Evolutionary conservation across 2,113 vertebrate genomes (phyloP).

Genomic region (Bubalus kerabau): DNA sequence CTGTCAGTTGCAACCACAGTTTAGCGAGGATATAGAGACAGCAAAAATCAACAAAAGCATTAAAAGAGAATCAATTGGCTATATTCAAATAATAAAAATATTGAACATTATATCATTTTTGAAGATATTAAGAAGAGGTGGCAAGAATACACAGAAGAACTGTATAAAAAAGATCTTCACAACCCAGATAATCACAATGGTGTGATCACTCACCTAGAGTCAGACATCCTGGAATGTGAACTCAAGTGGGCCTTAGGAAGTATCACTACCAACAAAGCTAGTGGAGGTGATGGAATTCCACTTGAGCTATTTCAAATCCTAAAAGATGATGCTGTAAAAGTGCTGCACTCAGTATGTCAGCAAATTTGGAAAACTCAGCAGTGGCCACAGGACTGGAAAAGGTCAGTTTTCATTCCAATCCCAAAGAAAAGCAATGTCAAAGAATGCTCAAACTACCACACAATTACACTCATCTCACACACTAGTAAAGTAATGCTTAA

Average conservation of each 20-base stretch:
- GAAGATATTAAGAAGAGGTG: background rate
- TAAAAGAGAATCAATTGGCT: background rate
- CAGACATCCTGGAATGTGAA: no score
- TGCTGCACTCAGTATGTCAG: background rate
- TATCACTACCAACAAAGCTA: background rate
- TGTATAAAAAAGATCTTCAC: background rate
- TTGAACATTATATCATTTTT: background rate
- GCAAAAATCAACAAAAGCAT: background rate
- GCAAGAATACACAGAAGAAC: background rate
- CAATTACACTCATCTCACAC: background rate
- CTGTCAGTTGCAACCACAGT: background rate
- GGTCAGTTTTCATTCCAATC: background rate
- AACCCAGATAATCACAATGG: background rate
- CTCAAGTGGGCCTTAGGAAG: background rate
- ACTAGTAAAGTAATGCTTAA: background rate
- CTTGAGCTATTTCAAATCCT: background rate
- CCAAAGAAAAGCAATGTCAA: background rate
- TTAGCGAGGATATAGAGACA: background rate
- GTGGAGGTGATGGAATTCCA: background rate
- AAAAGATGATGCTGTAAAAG: background rate
- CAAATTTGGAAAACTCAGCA: background rate
- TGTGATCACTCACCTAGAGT: no score
- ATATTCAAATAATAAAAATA: background rate
- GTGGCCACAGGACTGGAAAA: background rate
- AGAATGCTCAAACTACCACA: background rate